phyloP scores from a whole-genome alignment of 2,888 invertebrate genomes.

The Ornithoptera alexandrae region DNA sequence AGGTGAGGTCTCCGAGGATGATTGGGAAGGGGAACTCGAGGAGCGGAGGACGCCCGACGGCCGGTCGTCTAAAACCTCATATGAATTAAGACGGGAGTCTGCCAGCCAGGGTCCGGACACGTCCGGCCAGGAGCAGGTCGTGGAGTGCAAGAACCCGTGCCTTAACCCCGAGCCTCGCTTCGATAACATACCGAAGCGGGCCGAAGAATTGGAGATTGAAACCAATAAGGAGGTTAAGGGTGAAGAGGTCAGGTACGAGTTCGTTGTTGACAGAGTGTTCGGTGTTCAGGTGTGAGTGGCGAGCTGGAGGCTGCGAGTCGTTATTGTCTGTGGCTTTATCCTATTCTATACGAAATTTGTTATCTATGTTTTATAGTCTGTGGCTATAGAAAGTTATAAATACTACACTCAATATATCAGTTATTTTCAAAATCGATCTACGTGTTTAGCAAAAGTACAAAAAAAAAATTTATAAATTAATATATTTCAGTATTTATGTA shows the following conservation, averaged over 20 bases:
- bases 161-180: conserved; percentile 45
- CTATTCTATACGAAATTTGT: not conserved
- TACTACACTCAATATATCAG: not conserved
- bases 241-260: conserved; percentile 84
- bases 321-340: conserved; percentile 13
- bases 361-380: conserved; percentile 1
- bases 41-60: conserved; percentile 72
- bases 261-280: conserved; percentile 89
- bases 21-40: conserved; percentile 71
- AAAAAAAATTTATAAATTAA: not conserved
- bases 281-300: conserved; percentile 88
- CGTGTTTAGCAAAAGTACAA: not conserved
- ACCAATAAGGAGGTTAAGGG: conserved; percentile 49
- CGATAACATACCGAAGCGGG: conserved; percentile 41
- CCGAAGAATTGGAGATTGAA: conserved; percentile 60
- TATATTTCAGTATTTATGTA: not conserved
- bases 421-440: not conserved
- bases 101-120: conserved; percentile 11
- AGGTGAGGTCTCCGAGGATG: conserved; percentile 66
- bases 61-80: conserved; percentile 70
- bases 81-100: conserved; percentile 55
- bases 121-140: conserved; percentile 39
- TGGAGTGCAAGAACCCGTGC: conserved; percentile 59
- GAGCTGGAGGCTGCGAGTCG: conserved; percentile 34
- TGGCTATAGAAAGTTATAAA: not conserved